Evolutionary conservation across 2,797 vertebrate genomes (phyloP).

Genomic region (Capromys pilorides): DNA sequence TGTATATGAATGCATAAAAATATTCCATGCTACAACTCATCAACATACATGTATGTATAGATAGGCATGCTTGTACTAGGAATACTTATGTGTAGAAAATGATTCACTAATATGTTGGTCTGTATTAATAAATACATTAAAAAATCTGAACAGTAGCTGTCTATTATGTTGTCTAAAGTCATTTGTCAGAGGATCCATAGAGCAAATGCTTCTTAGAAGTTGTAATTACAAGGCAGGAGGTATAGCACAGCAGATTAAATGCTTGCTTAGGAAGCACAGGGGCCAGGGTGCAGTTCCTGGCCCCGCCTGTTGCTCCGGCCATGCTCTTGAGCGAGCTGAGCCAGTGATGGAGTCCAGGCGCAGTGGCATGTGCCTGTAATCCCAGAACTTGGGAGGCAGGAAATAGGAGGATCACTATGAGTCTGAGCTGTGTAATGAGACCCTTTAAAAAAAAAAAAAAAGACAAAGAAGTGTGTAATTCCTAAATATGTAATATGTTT

Average conservation of each 20-base stretch:
- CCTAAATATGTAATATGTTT: not conserved
- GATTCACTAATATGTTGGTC: not conserved
- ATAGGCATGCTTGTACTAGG: not conserved
- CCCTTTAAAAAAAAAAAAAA: too few relatives aligned
- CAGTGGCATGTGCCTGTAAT: too few relatives aligned
- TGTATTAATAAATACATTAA: not conserved
- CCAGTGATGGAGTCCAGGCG: too few relatives aligned
- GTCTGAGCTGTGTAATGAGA: too few relatives aligned
- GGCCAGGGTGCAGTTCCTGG: too few relatives aligned
- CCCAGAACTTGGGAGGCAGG: too few relatives aligned
- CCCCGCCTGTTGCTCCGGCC: too few relatives aligned
- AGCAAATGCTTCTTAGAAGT: conserved; percentile 30
- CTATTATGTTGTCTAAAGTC: not conserved
- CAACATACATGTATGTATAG: not conserved
- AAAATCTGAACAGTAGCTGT: not conserved
- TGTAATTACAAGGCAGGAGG: too few relatives aligned
- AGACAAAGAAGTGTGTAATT: not conserved
- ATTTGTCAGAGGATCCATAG: conserved; percentile 4
- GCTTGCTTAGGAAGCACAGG: too few relatives aligned
- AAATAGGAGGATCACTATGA: too few relatives aligned
- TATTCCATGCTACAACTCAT: not conserved
- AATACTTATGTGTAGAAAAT: not conserved
- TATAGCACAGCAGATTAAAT: too few relatives aligned
- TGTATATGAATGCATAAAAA: not conserved
- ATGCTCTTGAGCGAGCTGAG: too few relatives aligned